These are phyloP conservation scores for Lepas anatifera DNA, from an alignment of 2,888 invertebrate genomes.

Conservation along the genomic window DNA sequence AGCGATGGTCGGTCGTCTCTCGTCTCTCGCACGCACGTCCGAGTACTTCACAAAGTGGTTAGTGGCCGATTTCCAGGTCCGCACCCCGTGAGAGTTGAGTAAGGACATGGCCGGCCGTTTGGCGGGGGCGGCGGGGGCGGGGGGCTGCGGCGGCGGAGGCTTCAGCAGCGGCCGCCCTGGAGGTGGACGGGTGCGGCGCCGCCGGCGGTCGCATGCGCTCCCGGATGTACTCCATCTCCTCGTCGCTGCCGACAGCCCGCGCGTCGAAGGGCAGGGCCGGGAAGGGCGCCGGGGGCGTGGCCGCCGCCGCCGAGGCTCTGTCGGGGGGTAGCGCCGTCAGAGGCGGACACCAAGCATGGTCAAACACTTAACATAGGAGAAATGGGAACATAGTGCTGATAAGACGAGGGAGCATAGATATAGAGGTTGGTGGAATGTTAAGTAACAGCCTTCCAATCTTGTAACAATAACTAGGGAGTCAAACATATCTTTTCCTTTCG, in stretches of 20 bases:
- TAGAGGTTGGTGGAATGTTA: too few species aligned
- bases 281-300: not conserved
- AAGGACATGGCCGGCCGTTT: conserved; percentile 40
- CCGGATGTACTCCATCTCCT: not conserved
- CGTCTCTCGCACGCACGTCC: conserved; percentile 79
- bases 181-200: not conserved
- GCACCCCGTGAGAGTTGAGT: conserved; percentile 47
- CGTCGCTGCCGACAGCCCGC: not conserved
- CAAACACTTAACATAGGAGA: too few species aligned
- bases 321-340: not conserved
- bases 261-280: not conserved
- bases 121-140: conserved; percentile 21
- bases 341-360: too few species aligned
- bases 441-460: too few species aligned
- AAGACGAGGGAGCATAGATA: too few species aligned
- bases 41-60: conserved; percentile 61
- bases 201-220: conserved; percentile 8
- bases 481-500: too few species aligned
- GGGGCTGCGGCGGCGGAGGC: conserved; percentile 25
- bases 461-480: too few species aligned
- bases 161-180: conserved; percentile 9
- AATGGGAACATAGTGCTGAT: too few species aligned
- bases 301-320: conserved; percentile 6
- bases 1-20: conserved; percentile 68
- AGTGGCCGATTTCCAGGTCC: conserved; percentile 56